These are phyloP conservation scores for Siniperca obscura DNA, from an alignment of 2,797 vertebrate genomes.

Conservation along the genomic window DNA sequence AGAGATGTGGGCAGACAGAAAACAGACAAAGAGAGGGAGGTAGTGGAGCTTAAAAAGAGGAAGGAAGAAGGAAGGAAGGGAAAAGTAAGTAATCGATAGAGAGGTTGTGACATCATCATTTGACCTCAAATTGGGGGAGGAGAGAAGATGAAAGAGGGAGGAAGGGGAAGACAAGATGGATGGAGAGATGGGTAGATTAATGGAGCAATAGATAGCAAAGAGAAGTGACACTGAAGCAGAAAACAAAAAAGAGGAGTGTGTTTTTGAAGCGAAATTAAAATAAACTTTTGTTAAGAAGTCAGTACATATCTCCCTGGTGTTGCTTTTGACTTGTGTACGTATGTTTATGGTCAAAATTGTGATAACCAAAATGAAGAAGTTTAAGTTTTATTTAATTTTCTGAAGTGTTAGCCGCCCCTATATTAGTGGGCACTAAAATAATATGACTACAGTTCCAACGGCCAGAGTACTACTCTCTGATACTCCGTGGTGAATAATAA, in stretches of 20 bases:
- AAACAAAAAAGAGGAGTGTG: not conserved
- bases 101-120: slow-evolving; percentile 51
- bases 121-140: slow-evolving; percentile 38
- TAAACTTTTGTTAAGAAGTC: too few relatives aligned
- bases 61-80: not conserved
- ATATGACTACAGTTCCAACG: too few relatives aligned
- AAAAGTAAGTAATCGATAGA: slow-evolving; percentile 4
- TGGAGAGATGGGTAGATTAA: slow-evolving; percentile 26
- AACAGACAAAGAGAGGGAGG: slow-evolving; percentile 38
- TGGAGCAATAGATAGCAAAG: slow-evolving; percentile 10
- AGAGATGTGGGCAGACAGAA: slow-evolving; percentile 52
- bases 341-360: too few relatives aligned
- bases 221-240: slow-evolving; percentile 31
- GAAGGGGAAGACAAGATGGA: slow-evolving; percentile 11
- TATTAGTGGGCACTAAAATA: too few relatives aligned
- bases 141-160: slow-evolving; percentile 1
- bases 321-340: too few relatives aligned
- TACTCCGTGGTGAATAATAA: too few relatives aligned
- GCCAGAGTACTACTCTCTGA: too few relatives aligned
- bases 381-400: not conserved
- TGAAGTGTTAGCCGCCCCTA: too few relatives aligned
- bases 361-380: too few relatives aligned
- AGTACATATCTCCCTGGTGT: too few relatives aligned
- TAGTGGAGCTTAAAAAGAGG: too few relatives aligned
- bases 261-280: not conserved